Evolutionary conservation across 2,113 vertebrate species (phyloP).

Genomic region (Otocyon megalotis): DNA sequence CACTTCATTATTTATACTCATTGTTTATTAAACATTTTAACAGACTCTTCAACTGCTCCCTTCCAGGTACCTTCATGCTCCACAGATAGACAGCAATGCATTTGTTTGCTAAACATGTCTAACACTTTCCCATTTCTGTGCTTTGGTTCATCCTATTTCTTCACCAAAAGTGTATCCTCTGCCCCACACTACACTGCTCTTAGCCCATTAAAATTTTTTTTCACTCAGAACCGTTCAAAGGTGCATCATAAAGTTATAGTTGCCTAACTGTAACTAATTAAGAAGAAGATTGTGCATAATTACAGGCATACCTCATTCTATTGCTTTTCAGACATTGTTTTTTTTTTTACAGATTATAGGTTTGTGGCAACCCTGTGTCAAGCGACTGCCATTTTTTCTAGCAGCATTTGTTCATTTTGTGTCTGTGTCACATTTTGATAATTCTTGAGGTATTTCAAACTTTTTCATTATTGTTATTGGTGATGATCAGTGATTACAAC

Average conservation of each 20-base stretch:
- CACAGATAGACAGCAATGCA: not conserved
- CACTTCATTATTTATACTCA: not conserved
- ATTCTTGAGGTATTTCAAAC: not conserved
- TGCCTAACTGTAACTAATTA: not conserved
- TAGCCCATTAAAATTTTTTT: not conserved
- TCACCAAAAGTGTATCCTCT: not conserved
- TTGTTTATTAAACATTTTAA: not conserved
- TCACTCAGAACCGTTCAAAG: not conserved
- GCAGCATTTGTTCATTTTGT: not conserved
- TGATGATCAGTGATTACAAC: not conserved
- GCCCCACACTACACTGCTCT: not conserved
- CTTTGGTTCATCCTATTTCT: not conserved
- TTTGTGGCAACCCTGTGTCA: not conserved
- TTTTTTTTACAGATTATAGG: not conserved
- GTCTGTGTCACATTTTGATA: not conserved
- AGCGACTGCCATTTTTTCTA: not conserved
- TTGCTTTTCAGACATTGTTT: not conserved
- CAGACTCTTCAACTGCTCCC: not conserved
- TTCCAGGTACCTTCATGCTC: not conserved
- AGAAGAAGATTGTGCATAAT: not conserved
- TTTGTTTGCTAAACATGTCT: not conserved
- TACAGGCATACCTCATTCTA: not conserved
- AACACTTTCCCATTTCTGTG: not conserved
- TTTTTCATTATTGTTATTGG: not conserved
- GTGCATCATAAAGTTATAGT: not conserved